Base-by-base conservation (phyloP, 2,888 invertebrate species). In the Dusona sp. region DNA sequence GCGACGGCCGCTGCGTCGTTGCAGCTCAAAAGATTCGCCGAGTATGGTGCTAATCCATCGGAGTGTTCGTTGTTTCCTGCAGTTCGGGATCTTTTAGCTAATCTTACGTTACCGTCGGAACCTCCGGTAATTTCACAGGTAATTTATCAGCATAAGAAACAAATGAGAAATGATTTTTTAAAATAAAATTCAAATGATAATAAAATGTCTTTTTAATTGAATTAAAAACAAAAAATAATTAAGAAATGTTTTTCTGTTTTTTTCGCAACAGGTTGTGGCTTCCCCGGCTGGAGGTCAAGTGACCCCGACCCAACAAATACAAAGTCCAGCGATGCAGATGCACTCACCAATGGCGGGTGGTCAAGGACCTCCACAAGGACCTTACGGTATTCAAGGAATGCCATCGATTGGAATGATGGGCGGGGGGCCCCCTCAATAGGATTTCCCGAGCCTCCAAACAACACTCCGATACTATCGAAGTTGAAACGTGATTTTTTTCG, bases 31-130 rank as follows among this genome's bases (percentile, higher is more conserved):
- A 95, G 96, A 89, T 98, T 97, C 93, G 96, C 97, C 79, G 98
- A 98, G 91, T 97, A 97, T 93, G 96, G 96, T 89, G 95, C 94
- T 8, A 95, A 95, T 89, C 96, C 95, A 90, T 95, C 95, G 91
- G 98, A 99, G 92, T 99, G 99, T 94, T 98, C 98, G 22, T 96
- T 99, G 79, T 98, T 97, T 94, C 98, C 98, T 45, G 98, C 98
- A 29, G 97, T 99, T 72, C 96, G 98, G 88, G 98, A 99, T 94
- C 95, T 99, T 83, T 95, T 99, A 79, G 96, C 97, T 57, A 98
- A 98, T 95, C 96, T 99, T 90, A 96, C 96, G 65, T 94, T 98
- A 87, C 98, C 98, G 72, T 96, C 97, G 45, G 98, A 98, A 92
- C 96, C 96, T 81, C 96, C 96, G 87, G 96, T 96, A 45, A 95